Evolutionary conservation across 2,797 vertebrate species (phyloP), one percentile per base, ranked within the genome.

Genomic region (Philypnodon macrostomus): DNA sequence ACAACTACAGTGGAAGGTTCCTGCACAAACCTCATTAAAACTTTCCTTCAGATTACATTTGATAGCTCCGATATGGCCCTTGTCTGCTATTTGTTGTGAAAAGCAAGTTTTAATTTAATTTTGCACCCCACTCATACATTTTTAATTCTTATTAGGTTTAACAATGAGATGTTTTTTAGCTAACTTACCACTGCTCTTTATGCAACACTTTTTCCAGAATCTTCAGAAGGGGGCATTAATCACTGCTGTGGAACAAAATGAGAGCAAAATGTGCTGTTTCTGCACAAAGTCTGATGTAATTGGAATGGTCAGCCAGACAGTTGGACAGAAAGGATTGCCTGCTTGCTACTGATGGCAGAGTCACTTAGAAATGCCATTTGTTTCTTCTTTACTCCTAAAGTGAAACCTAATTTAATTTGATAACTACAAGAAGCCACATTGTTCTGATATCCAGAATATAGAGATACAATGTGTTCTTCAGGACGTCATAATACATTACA

Each of bases 401-500:
- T 41, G 33, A 32, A 45, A 33, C 30, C n/a, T 35, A 34, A 15
- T 7, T 23, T 27, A 27, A 12, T 18, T 34, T 14, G 30, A 52
- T 14, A 13, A 58, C 13, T 11, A 44, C 31, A 38, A 40, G 12
- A 62, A 47, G 23, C 19, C 5, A 21, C 14, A 30, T 37, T 24
- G 14, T 14, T 38, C 46, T 31, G 21, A 31, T 48, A 26, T 47
- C 47, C 13, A 34, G 24, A 37, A 32, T 44, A 9, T 8, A 16
- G 5, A 47, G 9, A 34, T 34, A 11, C 16, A 21, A 16, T 35
- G n/a, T 8, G 7, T 44, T 45, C 3, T 53, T 10, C 45, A 27
- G 55, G 35, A 67, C 63, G 59, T 53, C 30, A 32, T 65, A 70
- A 70, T 49, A 23, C 36, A 47, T 77, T 72, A 69, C 49, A 48